Percentiles rank a stretch among this genome's conserved stretches.
Evolutionary conservation across 1,140 invertebrate genomes (phyloP).

Genomic region (Heliconius melpomene): DNA sequence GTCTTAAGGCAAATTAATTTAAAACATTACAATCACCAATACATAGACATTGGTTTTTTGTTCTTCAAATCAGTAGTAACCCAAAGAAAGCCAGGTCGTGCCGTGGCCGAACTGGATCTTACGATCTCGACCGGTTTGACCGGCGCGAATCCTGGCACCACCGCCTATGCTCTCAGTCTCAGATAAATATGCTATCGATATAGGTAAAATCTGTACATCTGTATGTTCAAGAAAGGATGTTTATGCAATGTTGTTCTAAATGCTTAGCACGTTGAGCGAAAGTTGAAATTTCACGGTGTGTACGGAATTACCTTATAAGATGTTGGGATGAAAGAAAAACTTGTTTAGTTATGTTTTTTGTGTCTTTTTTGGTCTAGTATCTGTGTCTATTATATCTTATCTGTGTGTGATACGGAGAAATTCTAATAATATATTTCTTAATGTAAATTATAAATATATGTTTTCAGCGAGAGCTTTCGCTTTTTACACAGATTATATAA

Average conservation of each 20-base stretch:
- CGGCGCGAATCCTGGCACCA: slow-evolving; percentile 65
- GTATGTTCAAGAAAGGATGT: slow-evolving; percentile 28
- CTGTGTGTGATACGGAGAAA: too few relatives aligned
- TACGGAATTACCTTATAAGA: slow-evolving; percentile 15
- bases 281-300: slow-evolving; percentile 15
- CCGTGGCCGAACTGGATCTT: slow-evolving; percentile 64
- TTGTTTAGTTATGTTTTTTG: not conserved
- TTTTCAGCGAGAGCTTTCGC: too few relatives aligned
- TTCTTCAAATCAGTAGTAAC: slow-evolving; percentile 36
- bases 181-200: slow-evolving; percentile 16
- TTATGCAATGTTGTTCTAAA: slow-evolving; percentile 33
- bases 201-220: slow-evolving; percentile 34
- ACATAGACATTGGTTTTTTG: slow-evolving; percentile 21
- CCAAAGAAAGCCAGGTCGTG: slow-evolving; percentile 67
- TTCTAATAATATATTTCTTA: too few relatives aligned
- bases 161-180: slow-evolving; percentile 6
- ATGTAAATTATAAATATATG: too few relatives aligned
- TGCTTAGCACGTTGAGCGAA: slow-evolving; percentile 30
- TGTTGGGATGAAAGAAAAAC: not conserved
- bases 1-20: not conserved
- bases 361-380: not conserved
- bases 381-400: too few relatives aligned
- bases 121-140: slow-evolving; percentile 72
- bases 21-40: slow-evolving; percentile 4
- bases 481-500: too few relatives aligned